Base-by-base conservation (phyloP, 2,113 vertebrate genomes). In the Nematolebias whitei region DNA sequence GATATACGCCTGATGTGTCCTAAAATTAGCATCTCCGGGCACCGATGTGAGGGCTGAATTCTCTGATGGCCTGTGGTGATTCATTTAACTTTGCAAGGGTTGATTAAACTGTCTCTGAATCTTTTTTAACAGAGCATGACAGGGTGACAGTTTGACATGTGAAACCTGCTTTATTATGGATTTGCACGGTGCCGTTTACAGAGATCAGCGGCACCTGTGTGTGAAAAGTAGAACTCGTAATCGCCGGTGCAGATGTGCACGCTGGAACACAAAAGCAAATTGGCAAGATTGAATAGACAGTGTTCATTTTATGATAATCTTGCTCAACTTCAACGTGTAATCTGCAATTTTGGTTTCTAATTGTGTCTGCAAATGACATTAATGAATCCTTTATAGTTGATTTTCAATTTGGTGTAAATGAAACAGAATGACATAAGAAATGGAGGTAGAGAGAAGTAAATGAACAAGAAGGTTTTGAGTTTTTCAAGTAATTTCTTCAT, bases 31-130 rank as follows among this genome's bases (percentile, higher is more conserved):
- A 45, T 82, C 56, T 54, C 24, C 24, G 41, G 47, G 78, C 75
- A 69, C 58, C 29, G 57, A 76, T 44, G 57, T 12, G 23, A 66
- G 67, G 66, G 41, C 51, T 41, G 64, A 79, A 44, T 67, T 75
- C 63, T 80, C 73, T 48, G 68, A 74, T 78, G 79, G 79, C 82
- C 72, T 77, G 71, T 45, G 61, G 82, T 59, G 85, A 85, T 85
- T 85, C 73, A 84, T 83, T 88, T 78, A 84, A 79, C 67, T 80
- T 68, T 48, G 79, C 56, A 78, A 77, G 22, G 52, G 83, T 61
- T 85, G 80, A 88, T 88, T 88, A 83, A 88, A 84, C 69, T 63
- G 71, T 73, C 80, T 75, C 54, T 76, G 47, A 35, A 18, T 49
- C 70, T 45, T 48, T 76, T 80, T 82, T 65, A 85, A 65, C 64